A percentile compares a stretch with the other conserved stretches of the same genome.
phyloP scores from a whole-genome alignment of 2,113 vertebrate species.

The Asarcornis scutulata region DNA sequence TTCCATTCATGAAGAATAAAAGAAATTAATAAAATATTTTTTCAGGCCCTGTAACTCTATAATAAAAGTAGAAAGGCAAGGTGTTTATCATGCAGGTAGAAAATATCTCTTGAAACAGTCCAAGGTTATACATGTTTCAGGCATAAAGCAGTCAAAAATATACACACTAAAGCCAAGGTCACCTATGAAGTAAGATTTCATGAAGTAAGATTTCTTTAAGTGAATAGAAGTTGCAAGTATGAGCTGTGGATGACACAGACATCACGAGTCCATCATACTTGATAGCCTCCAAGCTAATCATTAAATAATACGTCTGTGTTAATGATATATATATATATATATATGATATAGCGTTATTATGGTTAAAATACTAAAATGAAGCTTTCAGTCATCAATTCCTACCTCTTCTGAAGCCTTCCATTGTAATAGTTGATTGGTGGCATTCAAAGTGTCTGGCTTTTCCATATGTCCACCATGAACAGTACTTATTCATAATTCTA shows the following conservation, averaged over 20 bases:
- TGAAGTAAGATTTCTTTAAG: background rate
- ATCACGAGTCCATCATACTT: background rate
- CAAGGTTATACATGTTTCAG: background rate
- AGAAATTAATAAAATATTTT: background rate
- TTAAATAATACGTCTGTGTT: background rate
- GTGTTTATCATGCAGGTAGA: background rate
- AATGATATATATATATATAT: background rate
- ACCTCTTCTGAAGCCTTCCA: background rate
- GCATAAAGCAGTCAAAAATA: background rate
- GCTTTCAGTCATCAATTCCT: background rate
- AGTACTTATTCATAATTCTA: background rate
- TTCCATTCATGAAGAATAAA: constrained; percentile 19
- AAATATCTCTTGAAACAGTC: background rate
- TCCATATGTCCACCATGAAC: background rate
- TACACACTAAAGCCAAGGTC: background rate
- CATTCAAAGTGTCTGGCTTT: background rate
- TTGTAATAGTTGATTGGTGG: background rate
- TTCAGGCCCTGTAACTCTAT: background rate
- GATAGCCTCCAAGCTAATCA: background rate
- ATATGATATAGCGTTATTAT: background rate
- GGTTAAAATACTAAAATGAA: background rate
- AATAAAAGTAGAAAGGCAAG: background rate
- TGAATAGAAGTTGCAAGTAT: background rate
- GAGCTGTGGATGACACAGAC: background rate
- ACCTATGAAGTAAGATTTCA: background rate